Percentiles rank a stretch among this genome's conserved stretches.
Evolutionary conservation across 2,113 vertebrate genomes (phyloP).

Genomic region (Leucopternis melanops): DNA sequence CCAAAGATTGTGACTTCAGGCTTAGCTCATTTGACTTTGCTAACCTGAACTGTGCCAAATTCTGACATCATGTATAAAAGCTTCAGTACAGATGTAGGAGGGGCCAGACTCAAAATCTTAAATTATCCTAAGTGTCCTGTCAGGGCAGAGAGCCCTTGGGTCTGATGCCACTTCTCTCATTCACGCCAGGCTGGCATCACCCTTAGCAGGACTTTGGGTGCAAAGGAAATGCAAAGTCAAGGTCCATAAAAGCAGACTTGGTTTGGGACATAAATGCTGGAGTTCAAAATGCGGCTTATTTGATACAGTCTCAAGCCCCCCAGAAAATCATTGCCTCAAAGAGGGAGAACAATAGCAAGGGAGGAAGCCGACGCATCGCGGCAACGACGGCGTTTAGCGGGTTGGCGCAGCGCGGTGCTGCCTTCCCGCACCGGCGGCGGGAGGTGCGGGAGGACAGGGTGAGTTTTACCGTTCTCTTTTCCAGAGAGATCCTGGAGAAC

Average conservation of each 20-base stretch:
- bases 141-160: neutral
- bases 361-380: no score
- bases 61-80: constrained; percentile 20
- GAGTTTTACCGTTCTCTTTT: no score
- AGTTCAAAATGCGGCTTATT: no score
- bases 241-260: neutral
- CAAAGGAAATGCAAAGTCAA: neutral
- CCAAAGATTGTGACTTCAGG: neutral
- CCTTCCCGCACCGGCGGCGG: no score
- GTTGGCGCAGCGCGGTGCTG: no score
- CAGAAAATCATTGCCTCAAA: no score
- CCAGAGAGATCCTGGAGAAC: no score
- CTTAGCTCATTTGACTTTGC: neutral
- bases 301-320: no score
- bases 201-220: neutral
- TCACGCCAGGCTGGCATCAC: neutral
- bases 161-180: neutral
- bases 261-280: neutral
- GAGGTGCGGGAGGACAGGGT: no score
- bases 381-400: no score
- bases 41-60: neutral
- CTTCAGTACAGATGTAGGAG: neutral
- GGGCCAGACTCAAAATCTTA: neutral
- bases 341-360: no score
- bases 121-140: neutral